Evolutionary conservation across 2,888 invertebrate species (phyloP), one percentile per base, ranked within the genome.

Genomic region (Torymus tubicola): DNA sequence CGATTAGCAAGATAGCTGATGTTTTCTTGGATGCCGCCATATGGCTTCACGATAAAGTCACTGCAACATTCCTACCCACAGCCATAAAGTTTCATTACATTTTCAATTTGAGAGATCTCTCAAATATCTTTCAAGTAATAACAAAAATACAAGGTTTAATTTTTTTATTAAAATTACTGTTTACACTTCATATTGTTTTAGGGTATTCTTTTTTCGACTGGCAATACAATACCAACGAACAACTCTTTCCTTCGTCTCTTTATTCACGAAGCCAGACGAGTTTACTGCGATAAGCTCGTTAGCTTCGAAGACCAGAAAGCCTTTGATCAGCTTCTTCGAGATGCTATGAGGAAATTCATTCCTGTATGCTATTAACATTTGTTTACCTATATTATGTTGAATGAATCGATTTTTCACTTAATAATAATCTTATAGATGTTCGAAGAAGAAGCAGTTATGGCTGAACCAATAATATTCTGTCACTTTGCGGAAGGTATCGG

Each of bases 31-130:
- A 92, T 14, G 94, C 95, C 0, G 97, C 97, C 0, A 92, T 98
- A 8, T 91, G 92, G 1, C 92, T 98, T 31, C 98, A 98, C 89
- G 92, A 92, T 63, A 96, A 95, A 89, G 93, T 98, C 11, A 91
- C 94, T 0, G 89, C 94, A 2, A 93, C 93, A 0, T 98, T 98
- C 91, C 92, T 98, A 83, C 98, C 98, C 0, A 98, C 98, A 0
- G 98, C 98, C 24, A 93, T 97, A 84, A 98, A 98, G 91, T 98
- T 98, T 90, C 98, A 98, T 90, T 99, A 99, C 88, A 93, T 96
- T 81, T 99, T 98, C 91, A 99, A 98, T 90, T 92, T 98, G 74
- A 92, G 98, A 79, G 98, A 99, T 91, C 92, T 98, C 77, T 96
- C 98, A 0, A 98, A 98, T 89, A 96, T 98, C 84, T 98, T 98